Evolutionary conservation across 2,113 vertebrate genomes (phyloP).

Genomic region (Gallinago paraguaiae): DNA sequence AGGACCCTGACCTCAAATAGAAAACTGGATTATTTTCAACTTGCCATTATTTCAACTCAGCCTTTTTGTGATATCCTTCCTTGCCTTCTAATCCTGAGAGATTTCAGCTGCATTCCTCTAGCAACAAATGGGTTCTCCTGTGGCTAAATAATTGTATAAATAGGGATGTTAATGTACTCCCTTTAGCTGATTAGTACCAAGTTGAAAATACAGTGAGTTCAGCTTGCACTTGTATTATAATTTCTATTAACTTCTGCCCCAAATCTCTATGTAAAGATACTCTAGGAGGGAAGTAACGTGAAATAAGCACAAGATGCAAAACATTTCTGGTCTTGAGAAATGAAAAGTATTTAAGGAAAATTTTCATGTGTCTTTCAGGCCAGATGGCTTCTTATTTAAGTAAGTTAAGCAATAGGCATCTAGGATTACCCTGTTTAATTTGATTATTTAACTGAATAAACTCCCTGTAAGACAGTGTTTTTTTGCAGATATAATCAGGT

Average conservation of each 20-base stretch:
- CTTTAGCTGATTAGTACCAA: slow-evolving; percentile 18
- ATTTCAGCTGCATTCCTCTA: background rate
- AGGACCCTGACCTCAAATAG: background rate
- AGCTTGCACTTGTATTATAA: slow-evolving; percentile 1
- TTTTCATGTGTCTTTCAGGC: background rate
- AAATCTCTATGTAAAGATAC: background rate
- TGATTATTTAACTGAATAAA: slow-evolving; percentile 48
- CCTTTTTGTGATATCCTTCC: background rate
- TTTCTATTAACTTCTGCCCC: slow-evolving; percentile 30
- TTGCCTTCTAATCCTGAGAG: background rate
- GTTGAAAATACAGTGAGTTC: background rate
- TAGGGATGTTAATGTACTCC: background rate
- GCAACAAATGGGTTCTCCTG: background rate
- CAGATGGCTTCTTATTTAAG: slow-evolving; percentile 46
- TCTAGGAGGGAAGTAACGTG: background rate
- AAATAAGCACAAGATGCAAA: slow-evolving; percentile 10
- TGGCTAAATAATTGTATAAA: slow-evolving; percentile 30
- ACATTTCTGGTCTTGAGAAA: background rate
- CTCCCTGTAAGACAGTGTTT: background rate
- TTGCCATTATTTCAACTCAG: background rate
- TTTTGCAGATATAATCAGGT: slow-evolving; percentile 9
- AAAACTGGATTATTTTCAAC: background rate
- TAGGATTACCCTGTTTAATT: slow-evolving; percentile 34
- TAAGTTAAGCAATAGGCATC: slow-evolving; percentile 37
- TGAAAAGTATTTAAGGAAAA: background rate